Evolutionary conservation across 2,797 vertebrate species (phyloP), one percentile per base, ranked within the genome.

Genomic region (Betta splendens): DNA sequence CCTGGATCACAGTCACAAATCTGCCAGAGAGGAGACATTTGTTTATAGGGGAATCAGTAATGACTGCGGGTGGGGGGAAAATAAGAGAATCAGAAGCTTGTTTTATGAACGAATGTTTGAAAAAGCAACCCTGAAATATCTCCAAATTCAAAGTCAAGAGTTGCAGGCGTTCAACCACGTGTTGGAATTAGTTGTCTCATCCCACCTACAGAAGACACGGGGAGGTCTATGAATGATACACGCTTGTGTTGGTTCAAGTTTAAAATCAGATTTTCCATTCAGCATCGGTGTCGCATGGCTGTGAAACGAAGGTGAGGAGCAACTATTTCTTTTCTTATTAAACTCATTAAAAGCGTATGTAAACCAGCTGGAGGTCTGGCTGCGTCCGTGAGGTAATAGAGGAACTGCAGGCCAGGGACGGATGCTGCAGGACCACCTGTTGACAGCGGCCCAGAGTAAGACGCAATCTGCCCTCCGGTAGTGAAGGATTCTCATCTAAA

Each of bases 341-440:
- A 7, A 22, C 7, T 38, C n/a, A 44, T 26, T n/a, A 36, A 31
- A 49, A 36, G 31, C n/a, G 3, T 2, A 9, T 42, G 15, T 15
- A 45, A 58, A 49, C 6, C 21, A 21, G 25, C 29, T 44, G 21
- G 18, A 0, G 1, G 10, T 66, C 16, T 45, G 15, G 15, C 17
- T 20, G 43, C 17, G 21, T 51, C 20, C 59, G 50, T 43, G 51
- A 54, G 59, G 56, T 10, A 29, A 62, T 4, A 16, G 26, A 40
- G 60, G 58, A 68, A 71, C 64, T 75, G 69, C 64, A 70, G 77
- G 75, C 75, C 65, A 39, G 28, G 18, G 45, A 73, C 55, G 64
- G 61, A 82, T 84, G 82, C 79, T 80, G 46, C 68, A 74, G 55
- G 75, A 82, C 75, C 75, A 78, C 56, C 39, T 83, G 78, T 82